Percentiles rank a stretch among this genome's conserved stretches.
Conservation (phyloP, 2,888 invertebrate species). For the Oxyteleia sp. region DNA sequence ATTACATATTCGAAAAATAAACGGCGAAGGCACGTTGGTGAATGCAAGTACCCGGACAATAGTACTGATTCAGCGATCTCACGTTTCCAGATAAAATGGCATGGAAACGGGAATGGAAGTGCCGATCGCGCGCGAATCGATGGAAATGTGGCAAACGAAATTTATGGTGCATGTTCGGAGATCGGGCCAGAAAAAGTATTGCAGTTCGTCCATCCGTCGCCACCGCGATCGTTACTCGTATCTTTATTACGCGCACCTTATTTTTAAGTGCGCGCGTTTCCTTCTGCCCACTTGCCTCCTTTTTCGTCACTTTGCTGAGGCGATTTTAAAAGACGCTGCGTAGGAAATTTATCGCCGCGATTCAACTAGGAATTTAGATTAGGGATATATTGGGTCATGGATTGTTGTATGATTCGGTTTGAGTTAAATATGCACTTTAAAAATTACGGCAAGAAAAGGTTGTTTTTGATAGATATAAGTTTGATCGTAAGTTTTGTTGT, state of each 20-base stretch:
- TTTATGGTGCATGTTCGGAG: slow-evolving; percentile 74
- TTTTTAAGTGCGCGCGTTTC: slow-evolving; percentile 51
- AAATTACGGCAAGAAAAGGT: too few relatives aligned
- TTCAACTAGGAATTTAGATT: too few relatives aligned
- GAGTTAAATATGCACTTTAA: too few relatives aligned
- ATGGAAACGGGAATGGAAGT: slow-evolving; percentile 34
- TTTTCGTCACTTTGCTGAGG: not conserved
- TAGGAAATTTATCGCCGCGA: not conserved
- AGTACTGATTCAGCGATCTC: slow-evolving; percentile 54
- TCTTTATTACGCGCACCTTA: slow-evolving; percentile 67
- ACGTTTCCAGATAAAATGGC: slow-evolving; percentile 44
- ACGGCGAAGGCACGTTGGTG: slow-evolving; percentile 3
- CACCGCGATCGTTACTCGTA: slow-evolving; percentile 60
- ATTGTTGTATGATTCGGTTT: too few relatives aligned
- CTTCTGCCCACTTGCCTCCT: slow-evolving; percentile 20
- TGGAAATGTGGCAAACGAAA: slow-evolving; percentile 46
- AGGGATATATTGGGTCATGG: too few relatives aligned
- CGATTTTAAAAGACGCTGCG: slow-evolving; percentile 13
- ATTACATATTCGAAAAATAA: slow-evolving; percentile 20
- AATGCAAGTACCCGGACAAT: slow-evolving; percentile 28
- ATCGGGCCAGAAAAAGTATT: slow-evolving; percentile 69
- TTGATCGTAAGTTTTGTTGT: too few relatives aligned
- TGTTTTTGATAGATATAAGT: too few relatives aligned
- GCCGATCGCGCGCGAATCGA: slow-evolving; percentile 36
- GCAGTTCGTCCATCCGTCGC: slow-evolving; percentile 49